Conservation (phyloP, 1,140 invertebrate species). For the Cydia amplana region DNA sequence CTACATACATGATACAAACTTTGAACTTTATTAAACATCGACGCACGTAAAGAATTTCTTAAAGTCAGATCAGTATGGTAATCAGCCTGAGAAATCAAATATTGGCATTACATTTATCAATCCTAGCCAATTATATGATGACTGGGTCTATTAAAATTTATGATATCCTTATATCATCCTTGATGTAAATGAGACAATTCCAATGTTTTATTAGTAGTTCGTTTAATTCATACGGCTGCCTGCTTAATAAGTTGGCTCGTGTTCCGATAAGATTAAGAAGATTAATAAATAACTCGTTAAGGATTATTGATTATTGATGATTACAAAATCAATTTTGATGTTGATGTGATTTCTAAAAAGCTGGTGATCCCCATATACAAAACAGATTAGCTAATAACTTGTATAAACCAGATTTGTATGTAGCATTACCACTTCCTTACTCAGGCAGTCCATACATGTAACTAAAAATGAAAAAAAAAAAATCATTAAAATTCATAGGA, state of each 20-base stretch:
- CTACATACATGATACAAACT: not conserved
- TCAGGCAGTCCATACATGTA: too few species aligned
- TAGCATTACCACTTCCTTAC: too few species aligned
- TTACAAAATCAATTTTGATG: not conserved
- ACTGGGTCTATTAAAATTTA: slow-evolving; percentile 38
- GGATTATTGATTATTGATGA: not conserved
- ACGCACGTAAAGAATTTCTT: not conserved
- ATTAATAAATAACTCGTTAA: slow-evolving; percentile 31
- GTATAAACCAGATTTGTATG: too few species aligned
- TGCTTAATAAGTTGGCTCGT: slow-evolving; percentile 23
- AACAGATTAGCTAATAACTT: too few species aligned
- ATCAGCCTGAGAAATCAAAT: slow-evolving; percentile 45
- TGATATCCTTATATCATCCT: slow-evolving; percentile 26
- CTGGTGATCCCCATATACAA: too few species aligned
- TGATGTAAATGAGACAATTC: slow-evolving; percentile 26
- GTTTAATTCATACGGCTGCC: slow-evolving; percentile 24
- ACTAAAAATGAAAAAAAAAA: too few species aligned
- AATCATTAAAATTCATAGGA: too few species aligned
- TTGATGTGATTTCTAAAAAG: not conserved
- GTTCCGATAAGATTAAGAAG: not conserved
- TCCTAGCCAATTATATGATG: slow-evolving; percentile 40
- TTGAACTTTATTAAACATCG: not conserved
- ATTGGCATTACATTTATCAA: slow-evolving; percentile 43
- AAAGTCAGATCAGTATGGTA: slow-evolving; percentile 39
- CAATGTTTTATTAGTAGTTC: slow-evolving; percentile 19